Base-by-base conservation (phyloP, 2,797 vertebrate species). In the Melanotaenia maccullochi region DNA sequence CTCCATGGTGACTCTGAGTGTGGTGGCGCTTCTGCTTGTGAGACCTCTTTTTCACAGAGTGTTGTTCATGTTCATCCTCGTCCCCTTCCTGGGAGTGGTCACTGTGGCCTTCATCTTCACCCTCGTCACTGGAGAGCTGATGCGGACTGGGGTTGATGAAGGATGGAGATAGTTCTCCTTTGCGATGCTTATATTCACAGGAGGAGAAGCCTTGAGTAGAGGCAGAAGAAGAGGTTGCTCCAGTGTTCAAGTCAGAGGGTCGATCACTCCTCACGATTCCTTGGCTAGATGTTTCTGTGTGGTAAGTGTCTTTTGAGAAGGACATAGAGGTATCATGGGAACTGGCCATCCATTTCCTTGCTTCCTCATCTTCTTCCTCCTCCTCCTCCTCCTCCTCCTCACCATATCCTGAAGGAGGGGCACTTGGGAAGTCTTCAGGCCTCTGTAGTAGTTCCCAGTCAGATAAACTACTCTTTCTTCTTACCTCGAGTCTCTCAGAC, bases 61-160 rank as follows among this genome's bases (percentile, higher is more conserved):
- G 93, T 66, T 93, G 93, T 63, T 93, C 93, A 1, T 81, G 84
- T 60, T 92, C 90, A 8, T 94, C 94, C 73, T 92, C 91, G 1
- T 89, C 91, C 9, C 82, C 93, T 1, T 92, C 94, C 62, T 86
- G 87, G 25, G 90, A 92, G 59, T 58, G 85, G 60, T 92, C 91
- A 1, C 92, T 93, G 73, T 78, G 90, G 0, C 87, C 92, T 2
- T 95, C 95, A 33, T 94, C 93, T 58, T 96, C 96, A 9, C 94
- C 95, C 18, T 98, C 97, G 7, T 97, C 97, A 30, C 94, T 93
- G 12, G 95, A 96, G 58, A 96, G 90, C 62, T 89, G 94, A 3
- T 96, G 95, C 56, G 96, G 95, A 76, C 96, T 96, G 0, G 97
- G 97, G 87, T 98, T 99, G 85, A 99, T 96, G 85, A 99, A 99